Conservation (phyloP, 2,113 vertebrate genomes). For the Ceyx melanurus region DNA sequence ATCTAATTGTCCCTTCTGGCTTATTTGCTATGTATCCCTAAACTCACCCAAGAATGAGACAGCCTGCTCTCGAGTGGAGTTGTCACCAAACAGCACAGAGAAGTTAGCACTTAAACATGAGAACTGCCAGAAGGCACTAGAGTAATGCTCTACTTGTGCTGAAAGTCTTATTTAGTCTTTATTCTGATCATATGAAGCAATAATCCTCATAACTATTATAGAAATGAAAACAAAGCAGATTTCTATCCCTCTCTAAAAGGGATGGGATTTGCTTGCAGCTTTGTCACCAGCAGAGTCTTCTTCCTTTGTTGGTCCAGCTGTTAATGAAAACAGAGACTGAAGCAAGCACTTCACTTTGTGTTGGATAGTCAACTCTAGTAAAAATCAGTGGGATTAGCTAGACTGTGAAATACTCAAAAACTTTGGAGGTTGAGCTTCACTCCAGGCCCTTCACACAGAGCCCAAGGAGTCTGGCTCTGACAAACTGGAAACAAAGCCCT, state of each 20-base stretch:
- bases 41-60: neutral
- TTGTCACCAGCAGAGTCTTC: neutral
- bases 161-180: neutral
- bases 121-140: neutral
- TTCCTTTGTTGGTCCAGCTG: neutral
- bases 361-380: neutral
- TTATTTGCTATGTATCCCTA: neutral
- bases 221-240: neutral
- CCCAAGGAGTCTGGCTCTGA: neutral
- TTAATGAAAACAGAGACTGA: neutral
- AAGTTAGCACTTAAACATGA: neutral
- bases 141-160: neutral
- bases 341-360: neutral
- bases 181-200: constrained; percentile 2
- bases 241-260: neutral
- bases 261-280: neutral
- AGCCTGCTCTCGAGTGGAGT: neutral
- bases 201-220: neutral
- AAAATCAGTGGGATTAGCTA: neutral
- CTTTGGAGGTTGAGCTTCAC: neutral
- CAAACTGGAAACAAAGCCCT: neutral
- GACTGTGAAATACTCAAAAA: neutral
- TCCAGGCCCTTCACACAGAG: neutral
- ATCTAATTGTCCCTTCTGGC: neutral
- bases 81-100: neutral